Percentiles rank a stretch among this genome's conserved stretches.
Conservation (phyloP, 2,888 invertebrate genomes). For the Epistrophe grossulariae region DNA sequence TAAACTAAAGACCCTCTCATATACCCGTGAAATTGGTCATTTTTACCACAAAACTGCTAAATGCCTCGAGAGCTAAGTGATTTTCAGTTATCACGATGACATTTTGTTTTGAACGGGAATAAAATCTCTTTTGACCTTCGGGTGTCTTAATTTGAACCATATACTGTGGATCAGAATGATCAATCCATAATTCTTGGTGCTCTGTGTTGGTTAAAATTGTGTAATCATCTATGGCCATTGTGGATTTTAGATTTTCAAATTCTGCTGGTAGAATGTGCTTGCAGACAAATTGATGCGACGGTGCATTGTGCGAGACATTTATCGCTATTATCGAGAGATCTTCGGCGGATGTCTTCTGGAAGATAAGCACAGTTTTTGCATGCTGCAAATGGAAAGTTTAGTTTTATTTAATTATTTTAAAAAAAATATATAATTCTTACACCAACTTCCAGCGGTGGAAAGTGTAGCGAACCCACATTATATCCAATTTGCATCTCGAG, state of each 20-base stretch:
- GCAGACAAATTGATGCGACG: constrained; percentile 80
- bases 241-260: constrained; percentile 78
- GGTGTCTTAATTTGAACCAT: constrained; percentile 78
- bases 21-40: constrained; percentile 60
- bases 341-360: constrained; percentile 67
- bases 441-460: constrained; percentile 80
- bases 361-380: constrained; percentile 59
- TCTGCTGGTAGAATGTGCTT: constrained; percentile 78
- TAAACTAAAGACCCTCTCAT: background rate
- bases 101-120: constrained; percentile 80
- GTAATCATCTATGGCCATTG: constrained; percentile 81
- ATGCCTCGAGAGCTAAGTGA: constrained; percentile 79
- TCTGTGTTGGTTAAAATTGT: constrained; percentile 78
- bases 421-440: constrained; percentile 72
- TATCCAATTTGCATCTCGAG: constrained; percentile 80
- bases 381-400: constrained; percentile 27
- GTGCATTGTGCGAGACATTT: constrained; percentile 80
- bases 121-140: constrained; percentile 78
- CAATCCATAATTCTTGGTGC: constrained; percentile 82
- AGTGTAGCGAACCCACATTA: constrained; percentile 81
- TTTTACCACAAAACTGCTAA: constrained; percentile 80
- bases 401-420: background rate
- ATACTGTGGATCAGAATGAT: constrained; percentile 79
- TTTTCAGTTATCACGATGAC: constrained; percentile 79
- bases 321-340: constrained; percentile 81